These are phyloP conservation scores for Odiellus spinosus DNA, from an alignment of 2,888 invertebrate species.

Conservation along the genomic window DNA sequence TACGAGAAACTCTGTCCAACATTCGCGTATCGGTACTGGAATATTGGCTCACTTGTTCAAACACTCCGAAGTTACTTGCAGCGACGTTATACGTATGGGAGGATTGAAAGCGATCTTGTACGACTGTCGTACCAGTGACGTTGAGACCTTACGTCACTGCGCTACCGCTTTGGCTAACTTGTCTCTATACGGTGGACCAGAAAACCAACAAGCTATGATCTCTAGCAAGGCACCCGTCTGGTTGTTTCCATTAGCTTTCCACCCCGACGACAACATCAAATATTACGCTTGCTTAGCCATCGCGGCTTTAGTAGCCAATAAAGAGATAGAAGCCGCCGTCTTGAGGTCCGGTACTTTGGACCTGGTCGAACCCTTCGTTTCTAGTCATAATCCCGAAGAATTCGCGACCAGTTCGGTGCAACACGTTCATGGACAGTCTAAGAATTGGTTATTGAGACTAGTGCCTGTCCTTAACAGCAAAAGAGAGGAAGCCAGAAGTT, in stretches of 20 bases:
- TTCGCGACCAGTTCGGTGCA: conserved; percentile 83
- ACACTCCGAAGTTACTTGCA: conserved; percentile 88
- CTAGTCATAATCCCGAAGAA: conserved; percentile 79
- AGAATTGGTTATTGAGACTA: conserved; percentile 79
- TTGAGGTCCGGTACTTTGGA: conserved; percentile 89
- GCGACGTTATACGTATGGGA: conserved; percentile 76
- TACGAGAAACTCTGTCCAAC: conserved; percentile 16
- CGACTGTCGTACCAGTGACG: conserved; percentile 81
- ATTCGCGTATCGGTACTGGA: conserved; percentile 62
- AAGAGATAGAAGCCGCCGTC: conserved; percentile 93
- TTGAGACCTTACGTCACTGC: conserved; percentile 83
- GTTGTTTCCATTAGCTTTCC: conserved; percentile 93
- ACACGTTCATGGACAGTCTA: conserved; percentile 89
- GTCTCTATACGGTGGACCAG: conserved; percentile 87
- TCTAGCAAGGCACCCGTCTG: conserved; percentile 85
- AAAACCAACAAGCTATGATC: conserved; percentile 95
- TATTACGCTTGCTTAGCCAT: conserved; percentile 98
- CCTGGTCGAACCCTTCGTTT: conserved; percentile 91
- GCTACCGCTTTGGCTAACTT: conserved; percentile 92
- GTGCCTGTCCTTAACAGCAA: conserved; percentile 89
- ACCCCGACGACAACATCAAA: conserved; percentile 88
- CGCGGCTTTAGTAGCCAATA: conserved; percentile 87
- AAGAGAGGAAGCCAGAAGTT: conserved; percentile 82
- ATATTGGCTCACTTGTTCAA: conserved; percentile 87
- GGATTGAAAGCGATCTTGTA: conserved; percentile 88